These are phyloP conservation scores for Brachionus sp. DNA, from an alignment of 1,140 invertebrate genomes.

Conservation along the genomic window DNA sequence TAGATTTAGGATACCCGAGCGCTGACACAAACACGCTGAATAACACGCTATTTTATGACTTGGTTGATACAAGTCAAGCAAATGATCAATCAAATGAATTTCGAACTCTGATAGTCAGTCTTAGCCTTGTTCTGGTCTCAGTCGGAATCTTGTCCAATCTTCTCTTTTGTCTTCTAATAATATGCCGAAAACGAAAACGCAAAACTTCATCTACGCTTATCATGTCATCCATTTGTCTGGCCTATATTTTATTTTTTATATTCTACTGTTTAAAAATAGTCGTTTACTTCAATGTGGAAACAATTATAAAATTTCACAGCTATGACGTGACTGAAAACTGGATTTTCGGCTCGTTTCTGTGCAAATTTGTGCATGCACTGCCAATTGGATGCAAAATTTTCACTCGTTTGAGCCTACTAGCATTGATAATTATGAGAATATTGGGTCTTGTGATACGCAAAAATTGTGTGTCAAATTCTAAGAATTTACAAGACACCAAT, in stretches of 20 bases:
- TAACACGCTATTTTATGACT: not conserved
- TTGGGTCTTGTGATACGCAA: not conserved
- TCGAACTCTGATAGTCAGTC: not conserved
- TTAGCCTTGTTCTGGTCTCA: not conserved
- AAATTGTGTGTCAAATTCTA: constrained; percentile 10
- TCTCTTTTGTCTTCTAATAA: constrained; percentile 15
- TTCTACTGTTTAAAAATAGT: constrained; percentile 31
- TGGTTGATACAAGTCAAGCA: not conserved
- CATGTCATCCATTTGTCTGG: constrained; percentile 37
- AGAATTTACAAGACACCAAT: not conserved
- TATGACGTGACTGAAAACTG: constrained; percentile 42
- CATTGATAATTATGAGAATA: not conserved
- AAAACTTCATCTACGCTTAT: not conserved
- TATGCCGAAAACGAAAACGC: constrained; percentile 22
- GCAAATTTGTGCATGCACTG: constrained; percentile 3
- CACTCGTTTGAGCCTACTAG: not conserved
- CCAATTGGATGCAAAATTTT: constrained; percentile 34
- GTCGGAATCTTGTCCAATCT: constrained; percentile 27
- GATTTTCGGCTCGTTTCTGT: constrained; percentile 25
- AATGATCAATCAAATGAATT: constrained; percentile 26
- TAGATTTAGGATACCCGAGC: not conserved
- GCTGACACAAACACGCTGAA: not conserved
- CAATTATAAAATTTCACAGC: constrained; percentile 38
- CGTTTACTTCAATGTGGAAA: not conserved
- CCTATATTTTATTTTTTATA: constrained; percentile 27